Conservation (phyloP, 2,113 vertebrate genomes). For the Colossoma macropomum region DNA sequence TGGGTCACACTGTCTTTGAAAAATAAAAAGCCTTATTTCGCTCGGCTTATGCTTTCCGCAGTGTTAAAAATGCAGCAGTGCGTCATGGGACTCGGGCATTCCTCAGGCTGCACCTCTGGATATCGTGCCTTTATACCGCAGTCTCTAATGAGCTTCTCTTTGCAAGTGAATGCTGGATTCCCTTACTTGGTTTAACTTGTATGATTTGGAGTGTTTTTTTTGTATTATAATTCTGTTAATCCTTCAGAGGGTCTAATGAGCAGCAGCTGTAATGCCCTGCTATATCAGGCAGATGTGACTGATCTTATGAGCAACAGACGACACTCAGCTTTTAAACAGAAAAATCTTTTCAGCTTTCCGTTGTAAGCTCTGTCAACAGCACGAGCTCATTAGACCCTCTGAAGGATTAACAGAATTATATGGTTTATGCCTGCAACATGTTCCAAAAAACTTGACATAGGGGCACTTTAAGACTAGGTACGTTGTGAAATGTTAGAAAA, state of each 20-base stretch:
- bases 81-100: background rate
- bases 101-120: background rate
- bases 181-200: background rate
- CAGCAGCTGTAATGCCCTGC: too few species aligned
- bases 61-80: background rate
- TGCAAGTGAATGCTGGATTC: background rate
- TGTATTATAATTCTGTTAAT: background rate
- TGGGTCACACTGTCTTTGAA: conserved; percentile 4
- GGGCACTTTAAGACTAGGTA: too few species aligned
- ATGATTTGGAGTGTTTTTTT: background rate
- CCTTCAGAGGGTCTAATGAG: background rate
- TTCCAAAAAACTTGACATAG: too few species aligned
- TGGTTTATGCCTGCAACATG: too few species aligned
- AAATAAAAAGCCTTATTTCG: background rate
- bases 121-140: background rate
- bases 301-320: too few species aligned
- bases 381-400: too few species aligned
- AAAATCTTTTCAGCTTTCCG: too few species aligned
- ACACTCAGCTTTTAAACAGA: too few species aligned
- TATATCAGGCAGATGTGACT: too few species aligned
- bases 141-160: background rate
- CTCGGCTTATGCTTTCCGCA: background rate
- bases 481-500: too few species aligned
- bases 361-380: too few species aligned
- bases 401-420: too few species aligned